phyloP scores from a whole-genome alignment of 2,113 vertebrate species.

The Bos indicus region DNA sequence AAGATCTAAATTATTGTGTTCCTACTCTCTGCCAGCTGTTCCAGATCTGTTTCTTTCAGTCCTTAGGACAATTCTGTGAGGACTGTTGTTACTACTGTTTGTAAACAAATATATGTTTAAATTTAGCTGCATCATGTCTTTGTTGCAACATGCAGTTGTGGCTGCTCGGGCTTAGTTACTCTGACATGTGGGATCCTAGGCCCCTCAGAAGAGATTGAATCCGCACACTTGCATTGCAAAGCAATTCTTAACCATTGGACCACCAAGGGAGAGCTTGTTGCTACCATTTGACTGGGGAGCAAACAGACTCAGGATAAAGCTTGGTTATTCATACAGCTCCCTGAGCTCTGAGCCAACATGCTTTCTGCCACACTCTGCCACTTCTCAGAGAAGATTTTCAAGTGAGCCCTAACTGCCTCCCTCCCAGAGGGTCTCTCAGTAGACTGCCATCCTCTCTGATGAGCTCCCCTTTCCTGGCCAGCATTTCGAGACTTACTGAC shows the following conservation, averaged over 20 bases:
- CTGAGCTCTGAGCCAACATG: background rate
- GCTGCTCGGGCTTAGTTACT: background rate
- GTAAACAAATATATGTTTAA: background rate
- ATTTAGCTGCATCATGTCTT: background rate
- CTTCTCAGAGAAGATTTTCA: background rate
- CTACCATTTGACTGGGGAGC: background rate
- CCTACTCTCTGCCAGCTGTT: background rate
- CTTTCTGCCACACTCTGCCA: background rate
- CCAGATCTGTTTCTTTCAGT: background rate
- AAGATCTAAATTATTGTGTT: background rate
- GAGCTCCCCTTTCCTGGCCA: background rate
- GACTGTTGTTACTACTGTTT: background rate
- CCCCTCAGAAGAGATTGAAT: background rate
- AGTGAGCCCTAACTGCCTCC: background rate
- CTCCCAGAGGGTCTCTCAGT: background rate
- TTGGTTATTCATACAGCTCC: background rate
- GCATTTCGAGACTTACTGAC: background rate
- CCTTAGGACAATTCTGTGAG: background rate
- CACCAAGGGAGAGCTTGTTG: background rate
- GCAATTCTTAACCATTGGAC: background rate
- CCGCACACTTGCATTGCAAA: background rate
- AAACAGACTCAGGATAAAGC: background rate
- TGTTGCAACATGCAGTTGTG: background rate
- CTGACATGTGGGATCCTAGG: background rate
- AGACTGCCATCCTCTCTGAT: background rate